Evolutionary conservation across 2,888 invertebrate genomes (phyloP).

Genomic region (Agrochola litura): DNA sequence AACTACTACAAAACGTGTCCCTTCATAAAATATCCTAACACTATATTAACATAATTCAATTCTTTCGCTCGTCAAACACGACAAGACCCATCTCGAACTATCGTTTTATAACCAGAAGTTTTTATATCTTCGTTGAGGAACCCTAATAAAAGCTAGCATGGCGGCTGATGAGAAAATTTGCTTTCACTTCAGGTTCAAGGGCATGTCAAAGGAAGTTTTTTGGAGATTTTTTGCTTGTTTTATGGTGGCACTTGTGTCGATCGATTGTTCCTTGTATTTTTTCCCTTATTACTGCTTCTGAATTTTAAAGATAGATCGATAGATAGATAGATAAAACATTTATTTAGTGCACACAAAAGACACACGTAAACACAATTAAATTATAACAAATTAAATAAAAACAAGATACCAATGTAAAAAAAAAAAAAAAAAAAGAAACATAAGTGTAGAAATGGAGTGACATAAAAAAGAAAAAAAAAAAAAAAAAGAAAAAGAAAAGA

Average conservation of each 20-base stretch:
- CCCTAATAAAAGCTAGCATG: constrained; percentile 65
- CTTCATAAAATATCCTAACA: constrained; percentile 58
- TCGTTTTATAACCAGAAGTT: constrained; percentile 57
- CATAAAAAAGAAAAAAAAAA: no score
- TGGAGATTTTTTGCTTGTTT: constrained; percentile 21
- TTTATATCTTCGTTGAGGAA: constrained; percentile 58
- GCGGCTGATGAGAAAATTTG: constrained; percentile 60
- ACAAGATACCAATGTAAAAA: no score
- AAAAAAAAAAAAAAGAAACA: no score
- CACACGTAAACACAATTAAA: no score
- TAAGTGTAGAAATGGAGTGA: no score
- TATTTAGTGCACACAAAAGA: no score
- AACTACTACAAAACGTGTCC: constrained; percentile 34
- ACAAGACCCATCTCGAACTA: constrained; percentile 49
- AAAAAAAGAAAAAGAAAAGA: no score
- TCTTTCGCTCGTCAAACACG: constrained; percentile 62
- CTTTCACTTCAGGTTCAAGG: constrained; percentile 44
- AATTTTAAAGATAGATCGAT: no score
- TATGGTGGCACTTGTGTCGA: constrained; percentile 9
- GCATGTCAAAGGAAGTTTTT: constrained; percentile 12
- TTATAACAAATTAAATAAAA: no score
- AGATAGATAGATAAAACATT: no score
- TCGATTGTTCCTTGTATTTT: background rate
- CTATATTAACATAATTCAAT: constrained; percentile 53
- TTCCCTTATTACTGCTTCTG: background rate